A percentile compares a stretch with the other conserved stretches of the same genome.
Evolutionary conservation across 2,888 invertebrate genomes (phyloP).

Genomic region (Limnephilus lunatus): DNA sequence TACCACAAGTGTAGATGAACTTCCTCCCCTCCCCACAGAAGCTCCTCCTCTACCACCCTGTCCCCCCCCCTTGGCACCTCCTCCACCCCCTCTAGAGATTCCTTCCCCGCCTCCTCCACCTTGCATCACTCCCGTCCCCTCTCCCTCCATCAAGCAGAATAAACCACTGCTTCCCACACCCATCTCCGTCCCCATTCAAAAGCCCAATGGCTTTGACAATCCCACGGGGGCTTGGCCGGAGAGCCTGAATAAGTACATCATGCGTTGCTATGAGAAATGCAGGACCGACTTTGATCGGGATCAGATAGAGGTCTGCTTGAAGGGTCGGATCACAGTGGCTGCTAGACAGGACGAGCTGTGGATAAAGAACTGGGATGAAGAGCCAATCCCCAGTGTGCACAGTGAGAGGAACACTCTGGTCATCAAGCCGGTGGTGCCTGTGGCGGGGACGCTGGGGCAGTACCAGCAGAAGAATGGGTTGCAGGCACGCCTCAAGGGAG

Average conservation of each 20-base stretch:
- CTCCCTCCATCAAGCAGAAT: slow-evolving; percentile 68
- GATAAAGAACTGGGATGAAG: slow-evolving; percentile 95
- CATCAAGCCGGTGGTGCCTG: slow-evolving; percentile 66
- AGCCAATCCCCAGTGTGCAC: slow-evolving; percentile 93
- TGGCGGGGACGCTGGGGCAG: slow-evolving; percentile 78
- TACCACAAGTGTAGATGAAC: slow-evolving; percentile 72
- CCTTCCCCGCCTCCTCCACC: slow-evolving; percentile 75
- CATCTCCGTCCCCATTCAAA: slow-evolving; percentile 54
- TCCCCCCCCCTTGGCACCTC: slow-evolving; percentile 73
- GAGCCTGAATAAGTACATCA: slow-evolving; percentile 90
- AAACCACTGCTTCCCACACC: slow-evolving; percentile 67
- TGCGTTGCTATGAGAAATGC: slow-evolving; percentile 94
- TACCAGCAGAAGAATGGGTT: slow-evolving; percentile 74
- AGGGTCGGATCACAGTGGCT: slow-evolving; percentile 94
- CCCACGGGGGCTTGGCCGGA: slow-evolving; percentile 87
- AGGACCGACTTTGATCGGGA: slow-evolving; percentile 93
- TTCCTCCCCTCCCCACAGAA: slow-evolving; percentile 79
- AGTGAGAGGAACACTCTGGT: slow-evolving; percentile 84
- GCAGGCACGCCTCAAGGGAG: slow-evolving; percentile 67
- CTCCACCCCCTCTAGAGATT: slow-evolving; percentile 71
- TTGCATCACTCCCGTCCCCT: slow-evolving; percentile 69
- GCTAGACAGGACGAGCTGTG: slow-evolving; percentile 92
- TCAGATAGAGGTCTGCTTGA: slow-evolving; percentile 94
- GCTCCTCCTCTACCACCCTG: slow-evolving; percentile 77
- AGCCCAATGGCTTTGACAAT: slow-evolving; percentile 74